Conservation (phyloP, 2,113 vertebrate species). For the Erinaceus europaeus region DNA sequence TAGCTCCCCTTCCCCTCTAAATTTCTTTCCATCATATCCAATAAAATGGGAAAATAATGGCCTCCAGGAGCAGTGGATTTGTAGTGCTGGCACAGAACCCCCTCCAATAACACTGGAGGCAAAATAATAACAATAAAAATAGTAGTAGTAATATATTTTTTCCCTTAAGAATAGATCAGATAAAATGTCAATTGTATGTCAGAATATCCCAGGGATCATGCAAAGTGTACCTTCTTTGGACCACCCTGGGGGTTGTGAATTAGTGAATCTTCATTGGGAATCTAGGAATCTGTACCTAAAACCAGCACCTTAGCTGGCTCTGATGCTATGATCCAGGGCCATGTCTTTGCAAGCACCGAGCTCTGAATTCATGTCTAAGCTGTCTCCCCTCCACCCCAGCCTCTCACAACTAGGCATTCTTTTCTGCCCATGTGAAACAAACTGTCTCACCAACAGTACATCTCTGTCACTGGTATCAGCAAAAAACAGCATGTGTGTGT, state of each 20-base stretch:
- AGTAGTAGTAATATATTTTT: no score
- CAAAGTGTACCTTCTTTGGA: neutral
- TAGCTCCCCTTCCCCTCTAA: no score
- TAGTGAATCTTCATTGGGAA: neutral
- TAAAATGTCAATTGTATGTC: no score
- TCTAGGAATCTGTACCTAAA: neutral
- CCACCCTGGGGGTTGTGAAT: neutral
- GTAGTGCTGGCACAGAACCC: no score
- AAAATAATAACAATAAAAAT: no score
- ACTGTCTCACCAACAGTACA: conserved; percentile 38
- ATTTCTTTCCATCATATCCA: no score
- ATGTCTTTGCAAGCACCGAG: conserved; percentile 10
- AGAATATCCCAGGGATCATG: conserved; percentile 1
- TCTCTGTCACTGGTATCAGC: conserved; percentile 37
- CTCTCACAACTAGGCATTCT: no score
- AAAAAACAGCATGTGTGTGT: no score
- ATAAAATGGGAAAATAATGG: no score
- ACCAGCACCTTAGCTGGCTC: neutral
- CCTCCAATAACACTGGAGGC: no score
- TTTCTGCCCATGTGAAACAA: conserved; percentile 22
- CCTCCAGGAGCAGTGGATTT: no score
- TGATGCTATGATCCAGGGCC: neutral
- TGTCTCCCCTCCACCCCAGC: neutral
- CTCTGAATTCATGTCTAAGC: conserved; percentile 4
- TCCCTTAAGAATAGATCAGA: no score